Base-by-base conservation (phyloP, 1,140 invertebrate species). In the Ceratitis capitata region DNA sequence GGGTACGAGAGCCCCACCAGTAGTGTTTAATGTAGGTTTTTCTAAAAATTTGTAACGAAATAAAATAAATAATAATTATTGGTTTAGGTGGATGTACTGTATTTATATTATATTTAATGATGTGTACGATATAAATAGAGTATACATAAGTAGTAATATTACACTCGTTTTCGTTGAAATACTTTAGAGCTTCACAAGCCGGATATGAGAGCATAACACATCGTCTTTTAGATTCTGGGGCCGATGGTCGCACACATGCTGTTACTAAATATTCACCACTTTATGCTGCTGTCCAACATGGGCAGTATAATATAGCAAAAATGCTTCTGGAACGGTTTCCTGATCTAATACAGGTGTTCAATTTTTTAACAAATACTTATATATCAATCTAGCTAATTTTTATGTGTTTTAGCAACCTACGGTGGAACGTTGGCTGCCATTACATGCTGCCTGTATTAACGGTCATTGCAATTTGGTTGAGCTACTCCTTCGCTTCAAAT, bases 371-470 rank as follows among this genome's bases (percentile, higher is more conserved):
- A 78, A 53, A 82, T 82, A 47, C 12, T 6, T 19, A 35, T 19
- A 64, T 3, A 32, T 16, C 14, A 19, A 64, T 53, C 14, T 51
- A 26, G 69, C 84, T 49, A 47, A 86, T 35, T 16, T 47, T 45
- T n/a, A 12, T 84, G 51, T n/a, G 19, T 12, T 56, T 42, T 86
- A 87, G 85, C 88, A 91, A 86, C 88, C 89, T 39, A 99, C 98
- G 0, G 97, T 98, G 1, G 98, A 99, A 91, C 95, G 95, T 88
- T 98, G 97, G 96, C 92, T 98, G 64, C 97, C 98, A 0, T 93
- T 99, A 35, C 98, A 99, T 92, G 97, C 97, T 7, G 97, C 97
- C 49, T 96, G 96, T 86, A 97, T 98, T 85, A 97, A 97, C 90
- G 96, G 96, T 3, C 97, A 98, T 92, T 92, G 95, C 19, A 88